Evolutionary conservation across 1,140 invertebrate genomes (phyloP).

Genomic region (Neodiprion fabricii): DNA sequence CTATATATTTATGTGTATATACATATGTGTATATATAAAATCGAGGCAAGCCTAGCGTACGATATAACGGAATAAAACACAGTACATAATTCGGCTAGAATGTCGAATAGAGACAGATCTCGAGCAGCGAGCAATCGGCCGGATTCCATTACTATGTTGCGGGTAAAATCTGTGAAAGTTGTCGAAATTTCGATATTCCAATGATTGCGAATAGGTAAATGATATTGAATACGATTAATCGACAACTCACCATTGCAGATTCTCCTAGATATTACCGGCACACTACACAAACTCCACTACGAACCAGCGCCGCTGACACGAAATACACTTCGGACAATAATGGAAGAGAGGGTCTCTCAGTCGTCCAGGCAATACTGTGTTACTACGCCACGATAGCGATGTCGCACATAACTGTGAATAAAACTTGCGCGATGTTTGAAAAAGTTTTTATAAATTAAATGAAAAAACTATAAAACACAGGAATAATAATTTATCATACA

Average conservation of each 20-base stretch:
- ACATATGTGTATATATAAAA: too few species aligned
- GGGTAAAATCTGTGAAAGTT: neutral
- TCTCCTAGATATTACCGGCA: constrained; percentile 2
- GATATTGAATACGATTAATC: neutral
- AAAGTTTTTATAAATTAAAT: neutral
- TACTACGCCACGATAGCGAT: constrained; percentile 2
- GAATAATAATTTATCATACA: neutral
- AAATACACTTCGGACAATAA: constrained; percentile 56
- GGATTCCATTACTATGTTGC: neutral
- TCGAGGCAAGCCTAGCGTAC: neutral
- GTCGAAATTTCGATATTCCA: neutral
- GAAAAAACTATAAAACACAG: neutral
- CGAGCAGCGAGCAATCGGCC: neutral
- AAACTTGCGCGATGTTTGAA: neutral
- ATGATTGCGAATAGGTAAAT: neutral
- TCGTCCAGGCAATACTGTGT: neutral
- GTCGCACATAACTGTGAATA: constrained; percentile 2
- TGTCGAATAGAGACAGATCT: neutral
- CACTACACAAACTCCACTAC: constrained; percentile 7
- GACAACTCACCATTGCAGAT: constrained; percentile 4
- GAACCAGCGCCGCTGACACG: constrained; percentile 27
- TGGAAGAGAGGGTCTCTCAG: constrained; percentile 26
- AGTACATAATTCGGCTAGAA: neutral
- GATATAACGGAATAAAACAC: neutral
- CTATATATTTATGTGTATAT: too few species aligned